A percentile compares a stretch with the other conserved stretches of the same genome.
phyloP scores from a whole-genome alignment of 1,140 invertebrate species.

The Drosophila parabipectinata region DNA sequence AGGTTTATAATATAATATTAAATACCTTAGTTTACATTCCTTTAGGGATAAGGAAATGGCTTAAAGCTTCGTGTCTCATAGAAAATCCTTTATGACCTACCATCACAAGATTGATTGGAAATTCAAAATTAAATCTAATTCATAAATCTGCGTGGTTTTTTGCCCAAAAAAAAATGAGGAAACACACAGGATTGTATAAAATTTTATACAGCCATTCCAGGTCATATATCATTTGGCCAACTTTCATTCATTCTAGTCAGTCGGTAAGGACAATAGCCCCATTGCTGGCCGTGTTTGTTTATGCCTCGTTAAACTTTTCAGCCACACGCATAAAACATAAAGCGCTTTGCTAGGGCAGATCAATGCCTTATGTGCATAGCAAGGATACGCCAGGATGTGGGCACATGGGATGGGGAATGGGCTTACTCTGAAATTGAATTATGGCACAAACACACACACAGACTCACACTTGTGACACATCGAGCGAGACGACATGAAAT shows the following conservation, averaged over 20 bases:
- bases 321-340: constrained; percentile 68
- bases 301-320: constrained; percentile 80
- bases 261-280: constrained; percentile 65
- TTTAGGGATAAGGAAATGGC: too few relatives aligned
- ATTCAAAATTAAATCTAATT: constrained; percentile 19
- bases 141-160: constrained; percentile 20
- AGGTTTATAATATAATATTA: too few relatives aligned
- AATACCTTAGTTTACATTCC: too few relatives aligned
- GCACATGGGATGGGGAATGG: constrained; percentile 16
- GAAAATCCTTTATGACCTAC: not conserved
- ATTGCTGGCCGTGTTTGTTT: constrained; percentile 72
- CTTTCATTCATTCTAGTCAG: constrained; percentile 51
- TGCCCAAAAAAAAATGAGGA: not conserved
- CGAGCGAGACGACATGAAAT: constrained; percentile 78
- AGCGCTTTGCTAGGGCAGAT: constrained; percentile 61
- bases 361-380: constrained; percentile 58
- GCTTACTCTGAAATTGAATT: constrained; percentile 72
- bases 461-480: constrained; percentile 58
- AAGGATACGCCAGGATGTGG: constrained; percentile 1
- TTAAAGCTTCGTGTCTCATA: not conserved
- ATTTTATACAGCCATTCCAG: not conserved
- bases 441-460: constrained; percentile 47
- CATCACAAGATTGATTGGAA: constrained; percentile 7
- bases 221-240: constrained; percentile 41
- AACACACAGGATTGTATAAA: not conserved